Conservation (phyloP, 2,797 vertebrate genomes). For the Pseudomugil gertrudae region DNA sequence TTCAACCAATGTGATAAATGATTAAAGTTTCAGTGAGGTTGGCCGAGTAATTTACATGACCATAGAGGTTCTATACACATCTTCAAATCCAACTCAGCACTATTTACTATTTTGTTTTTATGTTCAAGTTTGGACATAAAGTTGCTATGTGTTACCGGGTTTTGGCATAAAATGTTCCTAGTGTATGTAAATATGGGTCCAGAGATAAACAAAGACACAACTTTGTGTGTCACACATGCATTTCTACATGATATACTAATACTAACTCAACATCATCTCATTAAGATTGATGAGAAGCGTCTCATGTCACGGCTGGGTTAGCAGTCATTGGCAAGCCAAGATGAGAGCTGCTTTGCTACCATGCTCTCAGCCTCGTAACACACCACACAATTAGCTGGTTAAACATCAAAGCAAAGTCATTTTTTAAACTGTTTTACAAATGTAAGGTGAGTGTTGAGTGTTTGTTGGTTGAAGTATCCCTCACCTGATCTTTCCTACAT, state of each 20-base stretch:
- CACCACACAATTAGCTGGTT: slow-evolving; percentile 78
- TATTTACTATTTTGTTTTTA: neutral
- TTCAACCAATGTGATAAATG: no score
- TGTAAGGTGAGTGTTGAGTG: neutral
- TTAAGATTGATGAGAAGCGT: slow-evolving; percentile 80
- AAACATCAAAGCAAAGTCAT: slow-evolving; percentile 78
- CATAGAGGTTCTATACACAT: no score
- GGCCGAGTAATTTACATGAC: no score
- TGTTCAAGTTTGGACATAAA: neutral
- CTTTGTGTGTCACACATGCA: no score
- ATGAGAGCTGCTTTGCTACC: slow-evolving; percentile 51
- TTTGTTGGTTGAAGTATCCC: slow-evolving; percentile 58
- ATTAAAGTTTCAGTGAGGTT: no score
- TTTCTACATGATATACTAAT: no score
- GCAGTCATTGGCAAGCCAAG: slow-evolving; percentile 66
- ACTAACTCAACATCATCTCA: slow-evolving; percentile 49
- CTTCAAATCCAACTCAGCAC: no score
- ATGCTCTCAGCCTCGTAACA: slow-evolving; percentile 51
- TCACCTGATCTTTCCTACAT: slow-evolving; percentile 61
- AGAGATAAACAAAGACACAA: no score
- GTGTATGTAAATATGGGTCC: no score
- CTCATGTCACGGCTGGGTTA: slow-evolving; percentile 79
- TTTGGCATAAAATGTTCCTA: no score
- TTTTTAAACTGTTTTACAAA: slow-evolving; percentile 79
- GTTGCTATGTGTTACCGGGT: neutral